These are phyloP conservation scores for Ammospiza nelsoni DNA, from an alignment of 2,113 vertebrate genomes.

Conservation along the genomic window DNA sequence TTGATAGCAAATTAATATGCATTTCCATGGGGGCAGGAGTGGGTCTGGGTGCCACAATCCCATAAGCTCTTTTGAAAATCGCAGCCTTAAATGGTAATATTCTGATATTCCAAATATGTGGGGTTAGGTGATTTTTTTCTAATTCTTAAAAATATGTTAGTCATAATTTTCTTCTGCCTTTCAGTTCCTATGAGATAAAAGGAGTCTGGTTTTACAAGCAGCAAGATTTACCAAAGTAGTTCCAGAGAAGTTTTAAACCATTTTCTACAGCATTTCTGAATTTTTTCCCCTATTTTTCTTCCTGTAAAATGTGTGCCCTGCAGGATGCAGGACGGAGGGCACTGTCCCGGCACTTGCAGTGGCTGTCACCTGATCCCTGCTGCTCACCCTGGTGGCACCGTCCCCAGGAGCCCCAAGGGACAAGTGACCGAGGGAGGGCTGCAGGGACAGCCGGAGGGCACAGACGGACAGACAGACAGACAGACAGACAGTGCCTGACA, in stretches of 20 bases:
- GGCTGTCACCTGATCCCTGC: not conserved
- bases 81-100: not conserved
- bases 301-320: not conserved
- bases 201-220: not conserved
- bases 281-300: not conserved
- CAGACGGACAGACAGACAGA: not conserved
- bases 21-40: not conserved
- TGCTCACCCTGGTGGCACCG: not conserved
- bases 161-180: conserved; percentile 14
- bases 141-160: conserved; percentile 31
- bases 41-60: not conserved
- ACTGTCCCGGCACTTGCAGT: rapidly evolving
- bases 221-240: conserved; percentile 1
- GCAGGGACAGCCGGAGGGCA: not conserved
- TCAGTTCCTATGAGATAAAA: conserved; percentile 11
- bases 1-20: conserved; percentile 33
- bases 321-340: not conserved
- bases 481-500: not conserved
- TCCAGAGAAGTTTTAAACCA: not conserved
- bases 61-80: conserved; percentile 24
- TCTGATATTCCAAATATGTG: not conserved
- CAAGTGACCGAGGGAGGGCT: not conserved
- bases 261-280: not conserved
- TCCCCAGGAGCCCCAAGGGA: not conserved
- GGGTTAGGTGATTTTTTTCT: conserved; percentile 3